These are phyloP conservation scores for Periparus ater DNA, from an alignment of 2,797 vertebrate genomes.

Conservation along the genomic window DNA sequence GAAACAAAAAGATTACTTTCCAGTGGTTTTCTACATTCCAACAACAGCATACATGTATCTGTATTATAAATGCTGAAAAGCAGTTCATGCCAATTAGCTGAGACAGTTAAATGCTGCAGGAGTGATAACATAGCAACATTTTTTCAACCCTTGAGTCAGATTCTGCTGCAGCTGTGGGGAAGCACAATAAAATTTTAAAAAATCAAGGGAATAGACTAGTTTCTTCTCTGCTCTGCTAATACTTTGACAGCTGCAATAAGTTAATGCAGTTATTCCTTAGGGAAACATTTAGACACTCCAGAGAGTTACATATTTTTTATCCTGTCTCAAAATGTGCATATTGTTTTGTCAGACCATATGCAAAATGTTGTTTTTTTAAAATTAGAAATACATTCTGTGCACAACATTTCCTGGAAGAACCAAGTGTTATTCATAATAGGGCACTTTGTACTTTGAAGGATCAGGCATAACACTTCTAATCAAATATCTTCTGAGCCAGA, in stretches of 20 bases:
- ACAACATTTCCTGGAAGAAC: background rate
- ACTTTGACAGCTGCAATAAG: background rate
- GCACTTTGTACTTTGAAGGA: background rate
- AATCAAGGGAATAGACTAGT: background rate
- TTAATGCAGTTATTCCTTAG: background rate
- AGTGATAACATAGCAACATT: background rate
- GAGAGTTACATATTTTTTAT: background rate
- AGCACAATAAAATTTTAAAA: background rate
- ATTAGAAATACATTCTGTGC: background rate
- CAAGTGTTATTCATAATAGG: background rate
- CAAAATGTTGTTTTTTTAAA: fast-evolving
- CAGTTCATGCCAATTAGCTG: background rate
- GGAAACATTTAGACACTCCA: background rate
- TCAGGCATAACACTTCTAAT: background rate
- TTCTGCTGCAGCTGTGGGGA: constrained; percentile 10
- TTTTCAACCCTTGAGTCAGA: background rate
- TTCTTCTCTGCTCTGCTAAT: background rate
- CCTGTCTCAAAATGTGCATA: background rate
- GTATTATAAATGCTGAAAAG: background rate
- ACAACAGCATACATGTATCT: background rate
- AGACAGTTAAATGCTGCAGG: background rate
- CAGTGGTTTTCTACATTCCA: background rate
- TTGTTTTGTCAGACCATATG: background rate
- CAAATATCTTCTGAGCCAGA: background rate
- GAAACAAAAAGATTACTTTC: background rate